Evolutionary conservation across 2,888 invertebrate species (phyloP).

Genomic region (Dryobota labecula): DNA sequence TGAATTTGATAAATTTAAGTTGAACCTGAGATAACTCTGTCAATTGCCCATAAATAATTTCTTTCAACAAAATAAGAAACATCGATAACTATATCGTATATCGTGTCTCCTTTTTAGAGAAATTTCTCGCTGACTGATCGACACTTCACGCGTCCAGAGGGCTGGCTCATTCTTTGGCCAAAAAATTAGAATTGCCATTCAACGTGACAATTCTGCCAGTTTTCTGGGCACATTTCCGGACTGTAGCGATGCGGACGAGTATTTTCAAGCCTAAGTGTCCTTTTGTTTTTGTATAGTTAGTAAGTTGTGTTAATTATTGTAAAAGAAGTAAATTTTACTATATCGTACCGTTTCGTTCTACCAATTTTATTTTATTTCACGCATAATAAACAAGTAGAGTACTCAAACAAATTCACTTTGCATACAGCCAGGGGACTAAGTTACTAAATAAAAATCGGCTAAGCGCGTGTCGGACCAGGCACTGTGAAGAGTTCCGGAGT

Average conservation of each 20-base stretch:
- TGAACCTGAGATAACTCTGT: not conserved
- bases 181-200: no score
- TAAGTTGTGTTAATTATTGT: no score
- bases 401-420: slow-evolving; percentile 34
- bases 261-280: no score
- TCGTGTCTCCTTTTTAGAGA: no score
- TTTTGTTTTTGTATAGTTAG: no score
- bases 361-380: not conserved
- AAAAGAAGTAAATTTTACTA: not conserved
- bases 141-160: no score
- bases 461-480: not conserved
- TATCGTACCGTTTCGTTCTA: not conserved
- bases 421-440: slow-evolving; percentile 7
- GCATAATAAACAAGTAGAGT: not conserved
- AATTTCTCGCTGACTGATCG: no score
- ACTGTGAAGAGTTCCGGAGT: not conserved
- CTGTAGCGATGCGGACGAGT: no score
- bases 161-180: no score
- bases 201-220: no score
- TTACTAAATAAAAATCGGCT: slow-evolving; percentile 36
- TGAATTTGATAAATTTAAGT: no score
- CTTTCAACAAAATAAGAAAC: not conserved
- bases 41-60: not conserved
- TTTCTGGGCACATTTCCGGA: no score
- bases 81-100: not conserved